Evolutionary conservation across 1,140 invertebrate species (phyloP).

Genomic region (Hylyphantes graminicola): DNA sequence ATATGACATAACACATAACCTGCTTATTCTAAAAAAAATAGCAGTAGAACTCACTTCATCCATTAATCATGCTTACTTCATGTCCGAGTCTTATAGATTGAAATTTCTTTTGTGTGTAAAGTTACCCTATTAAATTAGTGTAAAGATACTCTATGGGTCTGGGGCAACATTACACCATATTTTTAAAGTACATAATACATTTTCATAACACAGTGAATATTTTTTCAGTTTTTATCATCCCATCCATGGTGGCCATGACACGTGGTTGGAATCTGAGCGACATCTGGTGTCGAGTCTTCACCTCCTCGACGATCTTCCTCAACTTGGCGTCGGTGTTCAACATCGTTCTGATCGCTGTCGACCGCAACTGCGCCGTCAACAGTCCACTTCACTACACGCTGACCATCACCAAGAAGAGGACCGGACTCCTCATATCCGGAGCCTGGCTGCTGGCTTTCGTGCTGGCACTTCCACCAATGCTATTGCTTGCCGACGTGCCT

Average conservation of each 20-base stretch:
- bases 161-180: too few species aligned
- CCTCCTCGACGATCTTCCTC: constrained; percentile 4
- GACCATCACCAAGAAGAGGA: constrained; percentile 48
- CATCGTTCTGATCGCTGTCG: constrained; percentile 49
- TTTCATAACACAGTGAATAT: neutral
- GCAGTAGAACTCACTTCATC: too few species aligned
- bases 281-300: constrained; percentile 7
- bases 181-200: too few species aligned
- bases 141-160: too few species aligned
- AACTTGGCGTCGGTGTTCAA: constrained; percentile 36
- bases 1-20: too few species aligned
- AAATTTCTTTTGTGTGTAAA: too few species aligned
- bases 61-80: too few species aligned
- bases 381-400: constrained; percentile 54
- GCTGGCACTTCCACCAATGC: neutral
- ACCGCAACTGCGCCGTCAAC: constrained; percentile 55
- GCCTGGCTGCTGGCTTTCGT: constrained; percentile 19
- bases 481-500: neutral
- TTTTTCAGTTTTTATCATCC: constrained; percentile 33
- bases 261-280: neutral
- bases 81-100: too few species aligned
- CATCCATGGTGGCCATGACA: constrained; percentile 7
- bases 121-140: too few species aligned
- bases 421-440: constrained; percentile 11
- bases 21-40: too few species aligned